Evolutionary conservation across 2,888 invertebrate species (phyloP), one percentile per base, ranked within the genome.

Genomic region (Formica aserva): DNA sequence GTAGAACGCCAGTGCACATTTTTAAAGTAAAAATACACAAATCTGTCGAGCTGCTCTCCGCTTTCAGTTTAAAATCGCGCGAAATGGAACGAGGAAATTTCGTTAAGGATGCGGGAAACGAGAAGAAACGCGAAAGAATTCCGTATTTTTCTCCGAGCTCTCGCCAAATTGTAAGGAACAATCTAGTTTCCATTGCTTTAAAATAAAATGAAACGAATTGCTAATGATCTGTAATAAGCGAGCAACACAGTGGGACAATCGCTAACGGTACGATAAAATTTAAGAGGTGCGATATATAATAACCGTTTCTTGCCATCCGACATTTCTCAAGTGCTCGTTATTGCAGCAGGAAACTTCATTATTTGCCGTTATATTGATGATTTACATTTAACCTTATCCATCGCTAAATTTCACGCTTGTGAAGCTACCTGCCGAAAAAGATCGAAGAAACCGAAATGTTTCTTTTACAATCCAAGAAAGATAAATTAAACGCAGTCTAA

Each of bases 241-340:
- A 32, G 35, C 45, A 75, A 41, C 60, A 11, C 60, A 15, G 13
- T 66, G 26, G 67, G 77, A 77, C 77, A 77, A 77, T 77, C 77
- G 77, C 67, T 77, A 77, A 77, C 77, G 77, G 77, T 67, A 77
- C 22, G 57, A 57, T 77, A 67, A 67, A 67, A 77, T 77, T 77
- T 77, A 67, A 77, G 41, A 77, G 55, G 32, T 32, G 41, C 77
- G 15, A 67, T 67, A n/a, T 52, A 52, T 57, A 77, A 57, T 77
- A 77, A 77, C 67, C 55, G 41, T 57, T 67, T 67, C 77, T 67
- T 67, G 41, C 38, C 3, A 57, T 18, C 55, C 29, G 67, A 77
- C 55, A 57, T 77, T 77, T 67, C 77, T 41, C 67, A 67, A 77
- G 38, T 67, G 55, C 15, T 77, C 67, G 32, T 77, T 67, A 67